Conservation (phyloP, 64 coral and sea anemone genomes). For the Stylophora pistillata region DNA sequence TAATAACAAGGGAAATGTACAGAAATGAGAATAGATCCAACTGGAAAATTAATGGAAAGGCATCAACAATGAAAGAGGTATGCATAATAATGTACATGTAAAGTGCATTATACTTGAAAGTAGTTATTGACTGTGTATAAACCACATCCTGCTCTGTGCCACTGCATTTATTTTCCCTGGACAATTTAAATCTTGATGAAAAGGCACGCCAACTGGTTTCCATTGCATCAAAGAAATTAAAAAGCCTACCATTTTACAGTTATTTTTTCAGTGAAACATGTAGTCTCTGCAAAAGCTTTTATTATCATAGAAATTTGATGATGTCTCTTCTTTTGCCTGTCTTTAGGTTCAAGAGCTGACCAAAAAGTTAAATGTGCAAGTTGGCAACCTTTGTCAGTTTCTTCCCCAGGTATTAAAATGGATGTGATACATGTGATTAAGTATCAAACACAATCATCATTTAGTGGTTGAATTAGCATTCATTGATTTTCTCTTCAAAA, state of each 20-base stretch:
- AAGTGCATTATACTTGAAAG: not conserved
- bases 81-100: no score
- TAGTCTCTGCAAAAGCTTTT: no score
- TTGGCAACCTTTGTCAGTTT: conserved; percentile 96
- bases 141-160: no score
- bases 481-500: not conserved
- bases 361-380: conserved; percentile 81
- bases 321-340: not conserved
- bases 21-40: conserved; percentile 85
- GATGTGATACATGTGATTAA: not conserved
- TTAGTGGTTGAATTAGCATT: not conserved
- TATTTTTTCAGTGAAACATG: no score
- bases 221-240: no score
- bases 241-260: no score
- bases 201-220: no score
- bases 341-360: conserved; percentile 87
- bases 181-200: no score
- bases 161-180: no score
- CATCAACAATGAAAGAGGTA: conserved; percentile 85
- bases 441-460: not conserved
- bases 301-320: no score
- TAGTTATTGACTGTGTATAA: not conserved
- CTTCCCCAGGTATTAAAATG: conserved; percentile 79
- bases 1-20: conserved; percentile 84
- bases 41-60: conserved; percentile 86